Evolutionary conservation across 2,113 vertebrate species (phyloP), one percentile per base, ranked within the genome.

Genomic region (Ochotona princeps): DNA sequence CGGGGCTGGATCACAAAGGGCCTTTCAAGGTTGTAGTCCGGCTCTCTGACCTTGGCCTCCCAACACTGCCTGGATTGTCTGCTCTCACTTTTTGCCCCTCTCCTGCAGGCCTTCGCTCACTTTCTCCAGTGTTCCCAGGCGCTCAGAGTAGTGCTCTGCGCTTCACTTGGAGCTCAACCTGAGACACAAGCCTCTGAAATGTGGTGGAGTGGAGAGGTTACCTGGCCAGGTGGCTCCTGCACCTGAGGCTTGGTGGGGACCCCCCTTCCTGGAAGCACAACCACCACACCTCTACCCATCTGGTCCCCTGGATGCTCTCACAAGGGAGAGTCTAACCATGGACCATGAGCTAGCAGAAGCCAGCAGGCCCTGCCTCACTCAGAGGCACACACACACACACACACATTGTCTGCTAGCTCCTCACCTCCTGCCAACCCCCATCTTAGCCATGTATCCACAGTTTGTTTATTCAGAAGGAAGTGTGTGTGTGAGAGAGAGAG

Each of bases 191-290:
- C 85, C 51, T 30, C 74, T 83, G 82, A 85, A 85, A 86, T 92
- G 72, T 2, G 0, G 32, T 12, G 28, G 30, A 38, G 38, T 67
- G 30, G 65, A 74, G 76, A 72, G 38, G 69, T 84, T 69, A 49
- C 57, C 81, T 76, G 66, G 70, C 87, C 73, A 89, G 92, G 93
- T 60, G 57, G 90, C 86, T 81, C 70, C 60, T 69, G 23, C 47
- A 32, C 80, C 67, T 75, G 54, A 17, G 23, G 23, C 38, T 44
- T 67, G 17, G 30, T 49, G 25, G 61, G 57, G 15, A 32, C 4
- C 28, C n/a, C 26, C 20, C 73, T 60, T n/a, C 30, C 57, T 49
- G 23, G 25, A 90, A 21, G 47, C 7, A 15, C 66, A 76, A 32
- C 60, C 57, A 32, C 11, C n/a, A 60, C 73, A 74, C 79, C 60